A percentile compares a stretch with the other conserved stretches of the same genome.
phyloP scores from a whole-genome alignment of 2,888 invertebrate genomes.

The Neocrepidodera transversa region DNA sequence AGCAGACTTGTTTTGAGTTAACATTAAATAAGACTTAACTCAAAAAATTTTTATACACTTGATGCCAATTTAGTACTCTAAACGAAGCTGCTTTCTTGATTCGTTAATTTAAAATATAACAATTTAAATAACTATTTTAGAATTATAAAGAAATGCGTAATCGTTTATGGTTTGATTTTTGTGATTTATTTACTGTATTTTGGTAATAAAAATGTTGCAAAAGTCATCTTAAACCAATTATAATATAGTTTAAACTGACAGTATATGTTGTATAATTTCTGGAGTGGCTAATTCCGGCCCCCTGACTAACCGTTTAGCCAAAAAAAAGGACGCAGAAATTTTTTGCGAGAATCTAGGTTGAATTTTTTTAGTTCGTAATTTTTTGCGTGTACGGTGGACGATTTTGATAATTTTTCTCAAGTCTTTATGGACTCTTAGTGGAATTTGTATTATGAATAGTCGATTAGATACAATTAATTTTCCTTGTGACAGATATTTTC shows the following conservation, averaged over 20 bases:
- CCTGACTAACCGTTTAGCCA: slow-evolving; percentile 9
- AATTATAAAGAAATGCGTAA: no score
- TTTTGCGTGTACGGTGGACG: slow-evolving; percentile 18
- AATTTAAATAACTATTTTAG: no score
- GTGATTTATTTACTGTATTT: no score
- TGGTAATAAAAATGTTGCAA: no score
- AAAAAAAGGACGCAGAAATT: slow-evolving; percentile 20
- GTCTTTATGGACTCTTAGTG: slow-evolving; percentile 35
- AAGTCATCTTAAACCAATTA: no score
- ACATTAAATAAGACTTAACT: not conserved
- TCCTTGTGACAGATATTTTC: slow-evolving; percentile 42
- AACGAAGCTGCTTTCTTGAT: not conserved
- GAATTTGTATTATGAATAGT: slow-evolving; percentile 36
- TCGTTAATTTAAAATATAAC: no score
- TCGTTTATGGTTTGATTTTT: no score
- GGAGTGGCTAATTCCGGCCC: not conserved
- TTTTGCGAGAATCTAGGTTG: slow-evolving; percentile 23
- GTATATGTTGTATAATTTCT: no score
- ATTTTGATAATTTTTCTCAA: slow-evolving; percentile 25
- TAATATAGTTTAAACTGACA: no score
- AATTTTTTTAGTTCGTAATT: slow-evolving; percentile 16
- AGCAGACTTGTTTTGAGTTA: not conserved
- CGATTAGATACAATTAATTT: slow-evolving; percentile 28
- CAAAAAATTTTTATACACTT: not conserved
- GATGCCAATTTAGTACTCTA: not conserved